phyloP scores from a whole-genome alignment of 2,113 vertebrate species.

The Periophthalmodon schlosseri region DNA sequence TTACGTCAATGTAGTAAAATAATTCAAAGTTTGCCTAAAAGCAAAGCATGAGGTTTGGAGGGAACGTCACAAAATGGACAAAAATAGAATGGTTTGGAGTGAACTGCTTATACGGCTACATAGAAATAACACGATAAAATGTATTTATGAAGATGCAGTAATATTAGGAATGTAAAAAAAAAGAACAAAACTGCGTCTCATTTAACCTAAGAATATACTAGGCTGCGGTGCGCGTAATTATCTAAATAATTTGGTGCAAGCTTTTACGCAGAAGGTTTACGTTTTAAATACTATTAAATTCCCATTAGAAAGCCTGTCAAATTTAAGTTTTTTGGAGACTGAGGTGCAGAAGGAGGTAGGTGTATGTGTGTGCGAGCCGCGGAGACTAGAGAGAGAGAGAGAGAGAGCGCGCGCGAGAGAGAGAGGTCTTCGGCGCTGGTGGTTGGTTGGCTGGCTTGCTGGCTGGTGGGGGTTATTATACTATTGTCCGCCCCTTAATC shows the following conservation, averaged over 20 bases:
- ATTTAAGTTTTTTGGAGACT: constrained; percentile 60
- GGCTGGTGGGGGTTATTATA: constrained; percentile 35
- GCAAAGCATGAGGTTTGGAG: background rate
- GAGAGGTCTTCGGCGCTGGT: background rate
- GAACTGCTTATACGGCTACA: too few relatives aligned
- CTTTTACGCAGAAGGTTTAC: constrained; percentile 37
- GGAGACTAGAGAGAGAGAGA: background rate
- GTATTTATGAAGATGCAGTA: background rate
- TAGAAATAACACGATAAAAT: background rate
- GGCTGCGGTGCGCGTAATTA: background rate
- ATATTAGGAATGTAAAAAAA: too few relatives aligned
- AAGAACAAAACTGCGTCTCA: too few relatives aligned
- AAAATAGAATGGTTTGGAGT: too few relatives aligned
- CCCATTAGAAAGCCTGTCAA: constrained; percentile 22
- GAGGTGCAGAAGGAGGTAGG: constrained; percentile 13
- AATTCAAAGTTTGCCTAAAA: background rate
- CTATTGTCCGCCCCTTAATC: constrained; percentile 74
- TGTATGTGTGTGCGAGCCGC: background rate
- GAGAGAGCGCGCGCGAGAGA: background rate
- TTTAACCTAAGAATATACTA: too few relatives aligned
- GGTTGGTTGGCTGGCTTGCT: background rate
- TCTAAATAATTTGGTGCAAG: background rate
- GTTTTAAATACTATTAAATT: constrained; percentile 39
- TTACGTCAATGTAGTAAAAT: background rate
- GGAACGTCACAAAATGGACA: background rate